Percentiles rank a stretch among this genome's conserved stretches.
phyloP scores from a whole-genome alignment of 2,888 invertebrate species.

The Nymphalis c-album region DNA sequence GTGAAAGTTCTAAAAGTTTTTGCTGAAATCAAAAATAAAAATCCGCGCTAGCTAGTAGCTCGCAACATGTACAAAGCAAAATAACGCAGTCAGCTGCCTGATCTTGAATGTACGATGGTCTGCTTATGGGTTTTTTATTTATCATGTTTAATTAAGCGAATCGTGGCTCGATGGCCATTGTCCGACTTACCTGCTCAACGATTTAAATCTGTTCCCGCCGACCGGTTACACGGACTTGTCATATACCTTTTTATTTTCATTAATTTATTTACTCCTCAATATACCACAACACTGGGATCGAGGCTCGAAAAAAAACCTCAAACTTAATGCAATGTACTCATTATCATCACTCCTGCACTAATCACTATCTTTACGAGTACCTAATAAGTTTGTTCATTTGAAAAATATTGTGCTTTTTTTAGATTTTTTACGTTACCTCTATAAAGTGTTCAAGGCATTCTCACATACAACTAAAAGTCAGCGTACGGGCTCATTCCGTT shows the following conservation, averaged over 20 bases:
- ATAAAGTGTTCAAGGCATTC: slow-evolving; percentile 19
- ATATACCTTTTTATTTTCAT: slow-evolving; percentile 64
- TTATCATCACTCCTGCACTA: slow-evolving; percentile 22
- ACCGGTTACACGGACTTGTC: slow-evolving; percentile 65
- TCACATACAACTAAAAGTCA: slow-evolving; percentile 27
- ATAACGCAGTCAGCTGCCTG: slow-evolving; percentile 37
- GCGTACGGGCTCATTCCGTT: slow-evolving; percentile 48
- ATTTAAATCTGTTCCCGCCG: slow-evolving; percentile 63
- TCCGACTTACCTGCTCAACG: slow-evolving; percentile 72
- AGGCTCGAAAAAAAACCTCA: slow-evolving; percentile 48
- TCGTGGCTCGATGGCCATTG: slow-evolving; percentile 72
- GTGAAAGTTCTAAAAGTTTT: slow-evolving; percentile 9
- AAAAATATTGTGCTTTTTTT: slow-evolving; percentile 8
- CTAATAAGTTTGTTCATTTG: background rate
- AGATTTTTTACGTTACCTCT: slow-evolving; percentile 30
- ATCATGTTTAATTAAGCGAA: slow-evolving; percentile 74
- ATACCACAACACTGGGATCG: slow-evolving; percentile 56
- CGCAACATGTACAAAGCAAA: slow-evolving; percentile 37
- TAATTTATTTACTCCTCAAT: slow-evolving; percentile 65
- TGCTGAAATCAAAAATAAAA: slow-evolving; percentile 1
- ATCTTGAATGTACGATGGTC: slow-evolving; percentile 48
- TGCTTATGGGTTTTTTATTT: slow-evolving; percentile 59
- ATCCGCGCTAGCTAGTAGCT: slow-evolving; percentile 20
- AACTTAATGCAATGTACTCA: slow-evolving; percentile 24
- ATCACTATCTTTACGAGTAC: slow-evolving; percentile 13